These are phyloP conservation scores for Gephyroberyx darwinii DNA, from an alignment of 2,797 vertebrate genomes.

Conservation along the genomic window DNA sequence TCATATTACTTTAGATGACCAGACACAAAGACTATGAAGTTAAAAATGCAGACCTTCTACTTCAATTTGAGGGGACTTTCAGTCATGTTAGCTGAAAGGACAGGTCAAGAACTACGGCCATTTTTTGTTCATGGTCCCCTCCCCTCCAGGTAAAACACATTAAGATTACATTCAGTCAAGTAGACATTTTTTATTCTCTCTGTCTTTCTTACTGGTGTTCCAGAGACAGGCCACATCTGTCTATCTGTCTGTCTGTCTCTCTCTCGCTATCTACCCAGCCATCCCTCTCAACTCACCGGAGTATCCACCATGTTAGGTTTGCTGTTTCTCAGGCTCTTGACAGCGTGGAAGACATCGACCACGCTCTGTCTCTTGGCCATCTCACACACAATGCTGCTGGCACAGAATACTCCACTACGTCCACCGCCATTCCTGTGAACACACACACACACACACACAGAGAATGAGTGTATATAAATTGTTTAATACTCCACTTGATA, in stretches of 20 bases:
- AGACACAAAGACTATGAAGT: too few relatives aligned
- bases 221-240: too few relatives aligned
- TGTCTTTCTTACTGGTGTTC: neutral
- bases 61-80: too few relatives aligned
- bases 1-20: too few relatives aligned
- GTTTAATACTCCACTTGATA: neutral
- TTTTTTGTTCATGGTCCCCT: too few relatives aligned
- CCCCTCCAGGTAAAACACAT: too few relatives aligned
- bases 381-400: conserved; percentile 97
- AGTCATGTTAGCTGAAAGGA: too few relatives aligned
- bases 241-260: too few relatives aligned
- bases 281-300: conserved; percentile 83
- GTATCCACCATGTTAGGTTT: conserved; percentile 99
- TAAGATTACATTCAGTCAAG: too few relatives aligned
- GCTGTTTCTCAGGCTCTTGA: conserved; percentile 97
- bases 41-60: too few relatives aligned
- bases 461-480: neutral
- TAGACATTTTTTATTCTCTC: neutral
- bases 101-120: too few relatives aligned
- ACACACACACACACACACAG: neutral
- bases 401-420: conserved; percentile 95
- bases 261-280: too few relatives aligned
- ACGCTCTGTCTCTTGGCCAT: conserved; percentile 99
- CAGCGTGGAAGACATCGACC: conserved; percentile 96
- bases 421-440: conserved; percentile 91